Conservation (phyloP, 2,888 invertebrate species). For the Halocaridina rubra region DNA sequence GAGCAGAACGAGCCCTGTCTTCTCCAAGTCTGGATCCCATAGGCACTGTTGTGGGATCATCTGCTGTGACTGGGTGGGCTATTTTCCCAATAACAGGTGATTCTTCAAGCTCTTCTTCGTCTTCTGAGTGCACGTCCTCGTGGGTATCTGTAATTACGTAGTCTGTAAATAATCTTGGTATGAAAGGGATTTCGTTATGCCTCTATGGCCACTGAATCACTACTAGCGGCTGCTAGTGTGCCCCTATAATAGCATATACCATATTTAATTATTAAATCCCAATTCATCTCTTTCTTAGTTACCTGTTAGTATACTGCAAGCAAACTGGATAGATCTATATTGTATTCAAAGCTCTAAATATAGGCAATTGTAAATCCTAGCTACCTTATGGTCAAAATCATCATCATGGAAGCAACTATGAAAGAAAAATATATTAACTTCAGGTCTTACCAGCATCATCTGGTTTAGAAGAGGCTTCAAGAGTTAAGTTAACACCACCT, state of each 20-base stretch:
- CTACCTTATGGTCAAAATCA: no score
- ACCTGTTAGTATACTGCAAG: no score
- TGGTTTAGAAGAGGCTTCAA: background rate
- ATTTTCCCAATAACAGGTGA: background rate
- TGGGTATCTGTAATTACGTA: background rate
- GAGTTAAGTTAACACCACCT: constrained; percentile 39
- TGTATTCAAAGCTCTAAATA: no score
- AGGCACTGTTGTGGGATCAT: constrained; percentile 52
- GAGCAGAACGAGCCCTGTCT: constrained; percentile 57
- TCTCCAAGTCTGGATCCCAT: constrained; percentile 59
- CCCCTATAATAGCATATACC: background rate
- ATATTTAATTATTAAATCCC: no score
- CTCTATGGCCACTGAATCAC: background rate
- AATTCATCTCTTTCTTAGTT: no score
- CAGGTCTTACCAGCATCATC: background rate
- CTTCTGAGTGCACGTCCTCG: constrained; percentile 2
- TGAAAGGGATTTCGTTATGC: background rate
- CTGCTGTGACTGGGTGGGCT: background rate
- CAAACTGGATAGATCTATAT: no score
- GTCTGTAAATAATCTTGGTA: background rate
- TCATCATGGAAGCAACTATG: no score
- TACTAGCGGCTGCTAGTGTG: background rate
- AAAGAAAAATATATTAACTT: no score
- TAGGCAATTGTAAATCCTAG: no score
- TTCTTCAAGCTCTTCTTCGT: constrained; percentile 24